Evolutionary conservation across 2,797 vertebrate genomes (phyloP), one percentile per base, ranked within the genome.

Genomic region (Loris lydekkerianus): DNA sequence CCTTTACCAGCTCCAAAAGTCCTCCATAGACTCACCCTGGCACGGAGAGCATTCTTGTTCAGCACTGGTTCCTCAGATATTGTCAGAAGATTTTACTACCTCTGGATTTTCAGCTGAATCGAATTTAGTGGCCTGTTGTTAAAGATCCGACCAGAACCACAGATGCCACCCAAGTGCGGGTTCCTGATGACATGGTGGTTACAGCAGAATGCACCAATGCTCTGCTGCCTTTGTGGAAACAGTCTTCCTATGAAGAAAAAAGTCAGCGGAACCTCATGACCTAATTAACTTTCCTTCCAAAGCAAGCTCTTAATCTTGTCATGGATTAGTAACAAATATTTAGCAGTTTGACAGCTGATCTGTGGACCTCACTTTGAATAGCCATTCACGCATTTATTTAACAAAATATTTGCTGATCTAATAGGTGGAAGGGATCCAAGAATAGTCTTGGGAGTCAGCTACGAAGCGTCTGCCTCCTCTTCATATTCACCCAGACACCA

Each of bases 401-500:
- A 58, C 63, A 81, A 95, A 95, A 72, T 31, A 84, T 87, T 97
- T 92, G 43, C 72, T 77, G 27, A 92, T 80, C 81, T 73, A 86
- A 70, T 40, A 58, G 82, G 23, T 92, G 46, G 69, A 81, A 85
- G 14, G 60, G 91, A 93, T 2, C 10, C 31, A 83, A 76, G 63
- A 78, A 65, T 70, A 86, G 76, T 69, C n/a, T 93, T 93, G 31
- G 18, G n/a, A 43, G 31, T 63, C 86, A 80, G 49, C 14, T 69
- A 83, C 53, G 37, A 93, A 72, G 72, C 53, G 86, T 92, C 5
- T 89, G 65, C 10, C 40, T 92, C 82, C 17, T 90, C 29, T 92
- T 95, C 60, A 17, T 82, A 58, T 78, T 91, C 46, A 94, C 18
- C 27, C 13, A 78, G 69, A 60, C 20, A 69, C 77, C 40, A 20